Conservation (phyloP, 2,888 invertebrate species). For the Cancer borealis region DNA sequence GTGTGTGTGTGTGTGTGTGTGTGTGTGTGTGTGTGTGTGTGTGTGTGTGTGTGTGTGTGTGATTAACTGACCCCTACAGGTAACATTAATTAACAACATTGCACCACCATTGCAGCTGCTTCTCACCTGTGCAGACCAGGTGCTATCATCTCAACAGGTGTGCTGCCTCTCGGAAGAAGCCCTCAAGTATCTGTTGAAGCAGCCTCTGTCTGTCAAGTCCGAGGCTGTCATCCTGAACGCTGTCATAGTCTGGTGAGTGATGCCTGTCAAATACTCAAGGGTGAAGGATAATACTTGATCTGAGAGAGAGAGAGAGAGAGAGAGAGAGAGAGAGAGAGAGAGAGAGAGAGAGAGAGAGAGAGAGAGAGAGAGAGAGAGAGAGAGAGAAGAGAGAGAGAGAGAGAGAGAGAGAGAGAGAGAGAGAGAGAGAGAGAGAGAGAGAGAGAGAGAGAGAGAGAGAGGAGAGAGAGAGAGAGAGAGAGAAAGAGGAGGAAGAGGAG, state of each 20-base stretch:
- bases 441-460: not conserved
- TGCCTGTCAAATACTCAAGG: too few species aligned
- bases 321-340: not conserved
- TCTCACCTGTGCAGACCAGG: not conserved
- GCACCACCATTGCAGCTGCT: not conserved
- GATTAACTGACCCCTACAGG: too few species aligned
- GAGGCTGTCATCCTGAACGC: not conserved
- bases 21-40: not conserved
- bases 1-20: too few species aligned
- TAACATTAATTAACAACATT: not conserved
- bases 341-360: too few species aligned
- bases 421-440: too few species aligned
- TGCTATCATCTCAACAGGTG: not conserved
- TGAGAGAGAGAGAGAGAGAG: not conserved
- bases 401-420: not conserved
- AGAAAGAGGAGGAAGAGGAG: too few species aligned
- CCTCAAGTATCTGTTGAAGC: not conserved
- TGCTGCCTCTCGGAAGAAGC: conserved; percentile 15
- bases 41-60: not conserved
- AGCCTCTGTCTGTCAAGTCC: not conserved
- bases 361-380: too few species aligned
- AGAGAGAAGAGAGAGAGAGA: not conserved
- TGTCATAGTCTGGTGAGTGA: not conserved
- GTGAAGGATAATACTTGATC: too few species aligned
- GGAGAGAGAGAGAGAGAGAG: conserved; percentile 1